A percentile compares a stretch with the other conserved stretches of the same genome.
Evolutionary conservation across 1,140 invertebrate species (phyloP).

Genomic region (Cephus cinctus): DNA sequence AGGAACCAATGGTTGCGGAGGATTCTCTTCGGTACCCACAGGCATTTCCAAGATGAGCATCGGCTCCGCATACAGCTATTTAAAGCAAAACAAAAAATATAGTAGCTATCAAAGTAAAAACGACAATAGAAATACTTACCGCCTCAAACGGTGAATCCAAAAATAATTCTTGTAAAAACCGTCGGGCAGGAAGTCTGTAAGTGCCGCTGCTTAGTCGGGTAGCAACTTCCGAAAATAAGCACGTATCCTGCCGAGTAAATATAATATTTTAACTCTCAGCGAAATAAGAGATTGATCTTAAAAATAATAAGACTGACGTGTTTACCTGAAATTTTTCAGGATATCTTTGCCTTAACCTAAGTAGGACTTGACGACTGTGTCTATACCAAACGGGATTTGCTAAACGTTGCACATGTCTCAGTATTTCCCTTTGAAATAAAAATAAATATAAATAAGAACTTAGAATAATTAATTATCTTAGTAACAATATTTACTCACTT

Average conservation of each 20-base stretch:
- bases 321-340: constrained; percentile 60
- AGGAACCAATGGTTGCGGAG: constrained; percentile 22
- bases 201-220: constrained; percentile 74
- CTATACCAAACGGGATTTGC: constrained; percentile 70
- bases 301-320: background rate
- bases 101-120: constrained; percentile 15
- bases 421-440: constrained; percentile 55
- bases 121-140: constrained; percentile 28
- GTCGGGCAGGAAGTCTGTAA: constrained; percentile 78
- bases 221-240: constrained; percentile 91
- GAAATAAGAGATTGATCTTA: background rate
- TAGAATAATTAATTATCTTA: background rate
- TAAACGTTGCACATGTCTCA: constrained; percentile 65
- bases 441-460: too few relatives aligned
- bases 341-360: constrained; percentile 84
- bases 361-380: constrained; percentile 64
- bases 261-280: background rate
- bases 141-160: constrained; percentile 78
- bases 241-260: constrained; percentile 78
- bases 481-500: constrained; percentile 27
- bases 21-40: constrained; percentile 30
- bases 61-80: constrained; percentile 40
- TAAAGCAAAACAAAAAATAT: background rate
- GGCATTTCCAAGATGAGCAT: constrained; percentile 35
- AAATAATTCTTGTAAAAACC: constrained; percentile 94